Evolutionary conservation across 64 coral and sea anemone genomes (phyloP).

Genomic region (Montipora sp.): DNA sequence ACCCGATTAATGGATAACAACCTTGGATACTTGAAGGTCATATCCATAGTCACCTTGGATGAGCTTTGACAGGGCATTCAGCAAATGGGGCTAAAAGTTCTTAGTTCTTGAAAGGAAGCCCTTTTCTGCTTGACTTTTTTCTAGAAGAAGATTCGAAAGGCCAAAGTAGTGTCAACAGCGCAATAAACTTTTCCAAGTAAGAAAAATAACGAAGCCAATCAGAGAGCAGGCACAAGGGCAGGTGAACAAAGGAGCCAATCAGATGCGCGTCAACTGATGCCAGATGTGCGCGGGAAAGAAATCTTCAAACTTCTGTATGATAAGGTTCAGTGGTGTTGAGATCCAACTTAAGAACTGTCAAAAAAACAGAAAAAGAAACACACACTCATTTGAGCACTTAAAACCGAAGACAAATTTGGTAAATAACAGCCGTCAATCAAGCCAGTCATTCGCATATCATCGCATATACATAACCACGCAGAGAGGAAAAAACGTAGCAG

Average conservation of each 20-base stretch:
- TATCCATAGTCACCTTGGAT: too few relatives aligned
- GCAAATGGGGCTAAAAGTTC: background rate
- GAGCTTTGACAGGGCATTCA: background rate
- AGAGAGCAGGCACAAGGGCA: background rate
- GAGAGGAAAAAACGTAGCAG: too few relatives aligned
- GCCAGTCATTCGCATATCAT: too few relatives aligned
- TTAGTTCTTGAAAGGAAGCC: too few relatives aligned
- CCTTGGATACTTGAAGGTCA: too few relatives aligned
- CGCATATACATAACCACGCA: too few relatives aligned
- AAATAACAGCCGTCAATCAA: too few relatives aligned
- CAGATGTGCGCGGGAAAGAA: constrained; percentile 98
- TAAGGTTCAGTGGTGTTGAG: constrained; percentile 84
- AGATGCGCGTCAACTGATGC: constrained; percentile 96
- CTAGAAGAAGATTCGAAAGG: too few relatives aligned
- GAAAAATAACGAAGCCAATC: background rate
- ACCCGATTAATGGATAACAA: too few relatives aligned
- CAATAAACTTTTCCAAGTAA: background rate
- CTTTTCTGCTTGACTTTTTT: too few relatives aligned
- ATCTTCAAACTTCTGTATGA: constrained; percentile 98
- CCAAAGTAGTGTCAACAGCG: background rate
- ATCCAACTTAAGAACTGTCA: constrained; percentile 87
- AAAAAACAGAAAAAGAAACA: background rate
- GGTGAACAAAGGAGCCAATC: background rate
- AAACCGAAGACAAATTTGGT: too few relatives aligned
- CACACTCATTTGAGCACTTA: too few relatives aligned